phyloP scores from a whole-genome alignment of 2,888 invertebrate genomes.

The Platerodrilus igneus region DNA sequence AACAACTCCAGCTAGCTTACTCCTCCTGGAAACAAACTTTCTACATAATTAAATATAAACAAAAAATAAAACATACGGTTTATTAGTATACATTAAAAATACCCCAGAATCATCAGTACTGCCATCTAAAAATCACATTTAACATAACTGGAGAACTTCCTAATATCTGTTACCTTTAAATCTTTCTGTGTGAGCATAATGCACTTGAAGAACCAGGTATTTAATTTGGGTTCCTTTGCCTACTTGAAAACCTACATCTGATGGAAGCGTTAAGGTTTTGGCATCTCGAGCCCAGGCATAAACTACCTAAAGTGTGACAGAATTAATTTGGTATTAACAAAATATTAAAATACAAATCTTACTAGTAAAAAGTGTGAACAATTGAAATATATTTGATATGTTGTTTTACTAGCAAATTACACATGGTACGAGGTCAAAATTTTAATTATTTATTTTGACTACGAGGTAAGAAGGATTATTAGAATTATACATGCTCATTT shows the following conservation, averaged over 20 bases:
- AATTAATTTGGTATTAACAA: neutral
- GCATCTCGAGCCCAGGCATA: conserved; percentile 96
- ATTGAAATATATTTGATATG: no score
- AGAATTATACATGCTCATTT: no score
- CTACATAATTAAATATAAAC: conserved; percentile 14
- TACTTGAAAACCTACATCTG: conserved; percentile 88
- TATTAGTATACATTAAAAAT: conserved; percentile 70
- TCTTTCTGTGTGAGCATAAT: conserved; percentile 39
- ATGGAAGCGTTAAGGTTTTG: conserved; percentile 71
- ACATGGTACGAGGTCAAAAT: no score
- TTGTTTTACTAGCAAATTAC: no score
- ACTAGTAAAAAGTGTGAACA: no score
- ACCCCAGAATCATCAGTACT: conserved; percentile 82
- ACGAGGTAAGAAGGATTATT: no score
- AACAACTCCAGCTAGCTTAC: conserved; percentile 86
- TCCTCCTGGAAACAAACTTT: conserved; percentile 56
- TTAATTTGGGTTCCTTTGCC: conserved; percentile 77
- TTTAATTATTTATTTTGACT: no score
- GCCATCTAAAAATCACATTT: conserved; percentile 55
- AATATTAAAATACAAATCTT: neutral
- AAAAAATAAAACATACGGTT: conserved; percentile 54
- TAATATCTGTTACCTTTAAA: conserved; percentile 13
- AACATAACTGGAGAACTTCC: neutral
- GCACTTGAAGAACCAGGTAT: conserved; percentile 88
- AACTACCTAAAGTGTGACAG: conserved; percentile 59